Base-by-base conservation (phyloP, 2,888 invertebrate genomes). In the Lacanobia wlatinum region DNA sequence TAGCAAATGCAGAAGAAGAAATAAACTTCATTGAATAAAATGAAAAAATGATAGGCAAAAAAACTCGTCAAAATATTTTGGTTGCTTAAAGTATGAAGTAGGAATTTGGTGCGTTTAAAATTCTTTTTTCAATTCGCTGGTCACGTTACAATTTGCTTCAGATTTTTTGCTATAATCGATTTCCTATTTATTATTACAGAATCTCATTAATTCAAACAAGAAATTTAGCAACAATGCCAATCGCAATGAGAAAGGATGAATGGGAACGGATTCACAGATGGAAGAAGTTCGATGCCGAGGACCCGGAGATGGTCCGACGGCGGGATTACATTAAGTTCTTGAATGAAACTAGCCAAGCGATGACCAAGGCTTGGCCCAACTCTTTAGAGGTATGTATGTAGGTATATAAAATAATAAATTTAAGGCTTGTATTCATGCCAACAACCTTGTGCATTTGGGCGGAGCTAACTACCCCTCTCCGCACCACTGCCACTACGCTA, bases 291-390 rank as follows among this genome's bases (percentile, higher is more conserved):
- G 87, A 89, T 75, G 88, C 87, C 16, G 94, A 94, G 46, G 93
- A 94, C 28, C 89, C 92, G 0, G 94, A 94, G n/a, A 84, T 84
- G 18, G 83, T 78, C 9, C 90, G 92, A 2, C 88, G 90, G 38
- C 86, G 92, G 3, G 93, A 94, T 43, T 92, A 94, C 77, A 85
- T 95, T 28, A 87, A 86, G 52, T 90, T 85, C 72, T 86, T 95
- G 46, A 87, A 94, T 67, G 80, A 87, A 6, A 86, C 89, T 73
- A 96, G 96, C 87, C 84, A 76, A 0, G 78, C 86, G 40, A 96
- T 96, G 94, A 95, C 95, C 6, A 94, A 92, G 69, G 61, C 81
- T 28, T 96, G 96, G 96, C 96, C 96, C 1, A 96, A 96, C 81
- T 96, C 96, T 0, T 50, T 95, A 1, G 95, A 95, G 91, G 94